Evolutionary conservation across 2,797 vertebrate species (phyloP), one percentile per base, ranked within the genome.

Genomic region (Hippopotamyrus pictus): DNA sequence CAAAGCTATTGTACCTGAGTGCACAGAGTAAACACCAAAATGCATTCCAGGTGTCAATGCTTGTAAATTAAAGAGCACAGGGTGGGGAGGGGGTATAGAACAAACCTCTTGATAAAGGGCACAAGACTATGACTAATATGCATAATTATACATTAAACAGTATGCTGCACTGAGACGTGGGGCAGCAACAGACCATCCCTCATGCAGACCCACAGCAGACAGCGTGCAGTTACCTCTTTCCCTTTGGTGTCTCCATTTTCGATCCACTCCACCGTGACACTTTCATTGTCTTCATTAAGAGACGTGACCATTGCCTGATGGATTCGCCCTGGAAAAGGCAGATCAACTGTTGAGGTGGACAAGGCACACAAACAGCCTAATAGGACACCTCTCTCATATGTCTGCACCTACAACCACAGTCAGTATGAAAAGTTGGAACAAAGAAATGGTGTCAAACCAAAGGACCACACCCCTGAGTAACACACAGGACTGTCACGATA

Each of bases 291-390:
- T 91, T 99, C 97, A 85, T 99, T 99, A 90, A 99, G 94, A 0
- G 98, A 99, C 0, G 98, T 99, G 93, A 99, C 98, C 98, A 99
- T 99, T 88, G 98, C 98, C 95, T 99, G 97, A 93, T 99, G 98
- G 94, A 99, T 98, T 93, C 98, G 96, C 85, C 98, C 98, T 99
- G 94, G 44, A 91, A 93, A 37, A n/a, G 8, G 92, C 93, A 91
- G 1, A 86, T 0, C 90, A 86, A 87, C 11, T 25, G 8, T 59
- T 87, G 86, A 62, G 86, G 33, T 46, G 37, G 22, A 33, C 25
- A 53, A 87, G 6, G 44, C 29, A 87, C 37, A 69, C 7, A 46
- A 41, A 86, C 9, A 50, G n/a, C 44, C 59, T 14, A 50, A 51
- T 29, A 85, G 19, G 44, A 29, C 22, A 85, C n/a, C 1, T 84